Evolutionary conservation across 2,888 invertebrate species (phyloP).

Genomic region (Halocaridina rubra): DNA sequence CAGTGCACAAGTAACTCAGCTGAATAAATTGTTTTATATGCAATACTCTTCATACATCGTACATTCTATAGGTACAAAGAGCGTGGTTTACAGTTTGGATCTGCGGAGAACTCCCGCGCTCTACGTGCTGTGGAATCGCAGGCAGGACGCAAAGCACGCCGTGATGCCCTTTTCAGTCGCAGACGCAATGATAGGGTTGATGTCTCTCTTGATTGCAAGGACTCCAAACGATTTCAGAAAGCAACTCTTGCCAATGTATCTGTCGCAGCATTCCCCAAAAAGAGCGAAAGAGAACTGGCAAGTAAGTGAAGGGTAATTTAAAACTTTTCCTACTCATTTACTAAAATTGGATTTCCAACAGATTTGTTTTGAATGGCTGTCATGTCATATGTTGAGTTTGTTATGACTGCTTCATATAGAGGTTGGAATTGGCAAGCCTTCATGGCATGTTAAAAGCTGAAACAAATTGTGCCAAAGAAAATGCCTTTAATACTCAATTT

Average conservation of each 20-base stretch:
- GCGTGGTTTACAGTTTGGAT: slow-evolving; percentile 29
- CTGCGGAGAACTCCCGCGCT: slow-evolving; percentile 14
- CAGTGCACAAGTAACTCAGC: no score
- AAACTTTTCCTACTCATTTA: no score
- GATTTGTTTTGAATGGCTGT: no score
- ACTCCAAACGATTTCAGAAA: background rate
- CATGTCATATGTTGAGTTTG: no score
- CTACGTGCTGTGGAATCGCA: slow-evolving; percentile 19
- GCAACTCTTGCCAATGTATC: background rate
- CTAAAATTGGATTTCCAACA: no score
- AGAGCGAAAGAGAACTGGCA: slow-evolving; percentile 1
- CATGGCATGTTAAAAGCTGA: no score
- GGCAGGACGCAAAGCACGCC: background rate
- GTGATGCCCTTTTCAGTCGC: background rate
- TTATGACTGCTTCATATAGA: no score
- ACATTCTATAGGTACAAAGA: slow-evolving; percentile 36
- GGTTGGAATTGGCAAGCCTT: no score
- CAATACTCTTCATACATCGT: no score
- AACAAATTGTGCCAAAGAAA: no score
- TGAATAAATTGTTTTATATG: no score
- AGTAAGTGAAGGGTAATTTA: slow-evolving; percentile 3
- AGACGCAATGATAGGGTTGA: background rate
- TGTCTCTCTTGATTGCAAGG: background rate
- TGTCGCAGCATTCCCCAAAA: background rate
- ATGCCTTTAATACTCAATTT: no score